Evolutionary conservation across 2,113 vertebrate species (phyloP), one percentile per base, ranked within the genome.

Genomic region (Syngnathus typhle): DNA sequence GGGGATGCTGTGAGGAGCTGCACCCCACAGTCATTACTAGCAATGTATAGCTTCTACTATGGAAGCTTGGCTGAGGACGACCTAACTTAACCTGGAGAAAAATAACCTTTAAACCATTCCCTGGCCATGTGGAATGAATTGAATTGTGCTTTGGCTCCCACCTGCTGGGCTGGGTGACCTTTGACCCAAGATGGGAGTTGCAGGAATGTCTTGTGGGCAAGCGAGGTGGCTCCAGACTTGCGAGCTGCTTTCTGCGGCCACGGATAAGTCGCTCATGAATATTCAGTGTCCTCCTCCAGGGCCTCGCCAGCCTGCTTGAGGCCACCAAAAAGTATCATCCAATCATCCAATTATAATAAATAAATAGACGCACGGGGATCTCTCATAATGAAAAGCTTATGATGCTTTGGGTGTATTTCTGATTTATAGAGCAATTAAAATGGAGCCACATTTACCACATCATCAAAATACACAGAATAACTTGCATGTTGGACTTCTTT

Each of bases 211-310:
- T 52, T 7, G 67, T 52, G 69, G 43, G 56, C 73, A 60, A 60
- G 59, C 38, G 12, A 46, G 11, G 12, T 46, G 2, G 44, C 44
- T 46, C 44, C 44, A 46, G 15, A 46, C 13, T 1, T 41, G 37
- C 2, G 59, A 77, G 82, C 82, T 82, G 74, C 81, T 84, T 83
- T 84, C 70, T 76, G 79, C 84, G 80, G 74, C 75, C 76, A 88
- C 77, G 73, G 85, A 87, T 83, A 81, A 64, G 7, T 7, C 58
- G 55, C 10, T 66, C 64, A 88, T 91, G 85, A 89, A 91, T 91
- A 91, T 91, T 88, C 84, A 90, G 52, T 46, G 3, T 11, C 52
- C n/a, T 54, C 52, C 10, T 54, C 23, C 4, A 46, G 44, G 44
- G 44, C 44, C 13, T 43, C 13, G 44, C 13, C 44, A 46, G 44